Evolutionary conservation across 2,888 invertebrate species (phyloP), one percentile per base, ranked within the genome.

Genomic region (Pterobdella sp.): DNA sequence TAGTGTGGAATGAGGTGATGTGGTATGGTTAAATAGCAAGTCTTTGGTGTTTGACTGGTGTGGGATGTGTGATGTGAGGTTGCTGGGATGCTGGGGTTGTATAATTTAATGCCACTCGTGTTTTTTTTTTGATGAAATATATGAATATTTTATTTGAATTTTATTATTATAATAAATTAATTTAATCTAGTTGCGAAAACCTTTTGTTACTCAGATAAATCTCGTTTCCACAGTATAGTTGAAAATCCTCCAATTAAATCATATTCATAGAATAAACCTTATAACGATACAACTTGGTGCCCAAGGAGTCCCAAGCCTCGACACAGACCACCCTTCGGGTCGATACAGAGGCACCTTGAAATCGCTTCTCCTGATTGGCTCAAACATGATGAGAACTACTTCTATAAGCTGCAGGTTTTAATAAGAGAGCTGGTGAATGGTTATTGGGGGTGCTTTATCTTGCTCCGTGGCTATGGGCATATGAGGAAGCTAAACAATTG

Each of bases 281-380:
- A n/a, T n/a, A 7, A 42, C 49, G 10, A 42, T 42, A 14, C 37
- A 18, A 52, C 36, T 31, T 42, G 31, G 32, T n/a, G 66, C 77
- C 78, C 1, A 77, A 85, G 85, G 85, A 91, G 90, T 78, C 87
- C 90, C 0, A 91, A 92, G 79, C 93, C 97, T 0, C 88, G 91
- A 76, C 93, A 93, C 83, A 88, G 94, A 75, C 94, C 94, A 0
- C 90, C 91, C 0, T 94, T 93, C 84, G 90, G 91, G 80, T 90
- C 94, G 78, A 94, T 98, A 78, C 88, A 93, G 74, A 90, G 91
- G 78, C 95, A 96, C 83, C 85, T 97, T 77, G 93, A 93, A 80
- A 92, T 95, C 75, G 93, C 94, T 0, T 89, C 91, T 0, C 89
- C 90, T 0, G 94, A 95, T 82, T 87, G 91, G 52, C 83, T 88